Conservation (phyloP, 1,140 invertebrate genomes). For the Adoxophyes honmai region DNA sequence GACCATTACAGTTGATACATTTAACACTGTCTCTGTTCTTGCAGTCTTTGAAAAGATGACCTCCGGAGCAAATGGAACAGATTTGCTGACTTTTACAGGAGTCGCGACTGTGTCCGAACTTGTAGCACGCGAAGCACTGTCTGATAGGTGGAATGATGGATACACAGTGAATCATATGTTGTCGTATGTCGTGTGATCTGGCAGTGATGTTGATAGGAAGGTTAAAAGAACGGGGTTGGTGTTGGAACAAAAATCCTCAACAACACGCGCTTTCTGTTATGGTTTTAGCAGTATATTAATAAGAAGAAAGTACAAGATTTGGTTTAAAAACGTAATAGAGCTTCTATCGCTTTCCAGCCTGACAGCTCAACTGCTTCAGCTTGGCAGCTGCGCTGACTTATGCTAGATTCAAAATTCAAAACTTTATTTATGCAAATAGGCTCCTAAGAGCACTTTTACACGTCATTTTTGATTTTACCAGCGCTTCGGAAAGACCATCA, state of each 20-base stretch:
- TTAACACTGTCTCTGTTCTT: background rate
- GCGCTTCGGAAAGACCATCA: too few species aligned
- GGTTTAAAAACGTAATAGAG: too few species aligned
- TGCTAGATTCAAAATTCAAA: too few species aligned
- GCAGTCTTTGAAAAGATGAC: conserved; percentile 3
- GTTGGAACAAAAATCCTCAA: background rate
- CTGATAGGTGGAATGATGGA: background rate
- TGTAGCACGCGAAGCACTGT: conserved; percentile 2
- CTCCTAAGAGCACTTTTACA: too few species aligned
- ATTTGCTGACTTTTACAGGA: background rate
- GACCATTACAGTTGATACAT: background rate
- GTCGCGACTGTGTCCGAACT: background rate
- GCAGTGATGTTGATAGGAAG: background rate
- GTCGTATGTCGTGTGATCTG: background rate
- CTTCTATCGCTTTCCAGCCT: too few species aligned
- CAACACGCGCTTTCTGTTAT: too few species aligned
- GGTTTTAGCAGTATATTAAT: too few species aligned
- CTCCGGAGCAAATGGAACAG: background rate
- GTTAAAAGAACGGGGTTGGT: background rate
- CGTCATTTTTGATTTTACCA: too few species aligned
- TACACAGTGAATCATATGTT: background rate
- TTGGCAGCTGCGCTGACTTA: too few species aligned
- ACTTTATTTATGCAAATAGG: too few species aligned
- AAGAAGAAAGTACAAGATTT: too few species aligned
- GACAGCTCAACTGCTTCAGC: too few species aligned